Evolutionary conservation across 2,888 invertebrate genomes (phyloP).

Genomic region (Drosophila mimetica): DNA sequence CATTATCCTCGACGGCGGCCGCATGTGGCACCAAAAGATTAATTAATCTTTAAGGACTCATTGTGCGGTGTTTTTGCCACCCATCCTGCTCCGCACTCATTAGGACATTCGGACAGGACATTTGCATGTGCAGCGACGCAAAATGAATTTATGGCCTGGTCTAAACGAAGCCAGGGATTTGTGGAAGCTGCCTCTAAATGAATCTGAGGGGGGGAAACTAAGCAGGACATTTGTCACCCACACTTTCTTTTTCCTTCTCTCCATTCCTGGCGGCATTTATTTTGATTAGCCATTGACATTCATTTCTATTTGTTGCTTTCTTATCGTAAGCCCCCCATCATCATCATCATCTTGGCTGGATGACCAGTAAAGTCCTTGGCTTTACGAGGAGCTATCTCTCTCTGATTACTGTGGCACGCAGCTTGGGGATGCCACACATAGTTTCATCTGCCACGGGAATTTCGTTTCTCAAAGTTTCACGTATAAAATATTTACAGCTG

Average conservation of each 20-base stretch:
- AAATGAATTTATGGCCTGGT: constrained; percentile 71
- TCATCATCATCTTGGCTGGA: constrained; percentile 24
- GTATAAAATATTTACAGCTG: constrained; percentile 71
- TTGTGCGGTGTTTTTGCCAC: constrained; percentile 44
- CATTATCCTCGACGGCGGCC: constrained; percentile 48
- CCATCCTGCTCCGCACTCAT: constrained; percentile 5
- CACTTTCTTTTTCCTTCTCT: background rate
- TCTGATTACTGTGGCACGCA: constrained; percentile 8
- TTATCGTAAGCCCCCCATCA: constrained; percentile 70
- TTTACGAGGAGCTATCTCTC: background rate
- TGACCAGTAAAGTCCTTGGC: background rate
- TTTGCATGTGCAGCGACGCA: constrained; percentile 78
- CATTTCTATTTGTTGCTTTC: constrained; percentile 82
- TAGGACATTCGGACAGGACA: constrained; percentile 65
- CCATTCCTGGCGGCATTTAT: constrained; percentile 78
- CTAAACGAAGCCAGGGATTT: constrained; percentile 5
- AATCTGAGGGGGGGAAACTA: background rate
- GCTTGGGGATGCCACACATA: background rate
- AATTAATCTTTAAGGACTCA: constrained; percentile 84
- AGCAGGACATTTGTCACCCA: constrained; percentile 31
- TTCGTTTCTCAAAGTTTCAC: constrained; percentile 38
- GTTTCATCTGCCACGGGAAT: constrained; percentile 9
- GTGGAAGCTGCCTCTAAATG: background rate
- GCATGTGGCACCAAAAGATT: constrained; percentile 82
- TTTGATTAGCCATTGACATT: constrained; percentile 84